phyloP scores from a whole-genome alignment of 2,888 invertebrate genomes.

The Cryptophagus acutangulus region DNA sequence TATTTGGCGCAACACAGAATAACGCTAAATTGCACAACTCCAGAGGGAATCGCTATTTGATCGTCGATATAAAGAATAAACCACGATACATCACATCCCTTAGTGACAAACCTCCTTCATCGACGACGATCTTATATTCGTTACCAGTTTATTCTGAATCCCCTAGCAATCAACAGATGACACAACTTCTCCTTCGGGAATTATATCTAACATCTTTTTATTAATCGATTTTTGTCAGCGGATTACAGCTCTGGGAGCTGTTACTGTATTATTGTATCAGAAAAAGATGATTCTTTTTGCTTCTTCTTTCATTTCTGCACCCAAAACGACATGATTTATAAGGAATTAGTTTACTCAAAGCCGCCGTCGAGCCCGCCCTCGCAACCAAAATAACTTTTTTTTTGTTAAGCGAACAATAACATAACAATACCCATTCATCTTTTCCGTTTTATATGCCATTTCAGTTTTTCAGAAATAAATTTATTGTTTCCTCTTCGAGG shows the following conservation, averaged over 20 bases:
- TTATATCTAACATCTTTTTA: conserved; percentile 44
- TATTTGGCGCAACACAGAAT: too few relatives aligned
- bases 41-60: conserved; percentile 29
- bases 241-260: conserved; percentile 40
- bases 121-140: conserved; percentile 17
- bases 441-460: too few relatives aligned
- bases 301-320: conserved; percentile 24
- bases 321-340: conserved; percentile 22
- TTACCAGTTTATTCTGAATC: conserved; percentile 41
- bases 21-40: too few relatives aligned
- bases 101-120: conserved; percentile 20
- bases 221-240: conserved; percentile 43
- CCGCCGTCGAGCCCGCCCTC: too few relatives aligned
- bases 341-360: conserved; percentile 19
- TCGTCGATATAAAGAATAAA: conserved; percentile 31
- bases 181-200: conserved; percentile 39
- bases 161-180: conserved; percentile 45
- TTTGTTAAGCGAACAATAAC: too few relatives aligned
- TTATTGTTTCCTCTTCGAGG: too few relatives aligned
- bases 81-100: conserved; percentile 29
- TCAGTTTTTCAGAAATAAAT: too few relatives aligned
- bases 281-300: conserved; percentile 20
- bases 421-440: too few relatives aligned
- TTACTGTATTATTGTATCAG: conserved; percentile 35
- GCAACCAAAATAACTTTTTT: conserved; percentile 7